Percentiles rank a stretch among this genome's conserved stretches.
phyloP scores from a whole-genome alignment of 2,888 invertebrate species.

The Macrophya annulata region DNA sequence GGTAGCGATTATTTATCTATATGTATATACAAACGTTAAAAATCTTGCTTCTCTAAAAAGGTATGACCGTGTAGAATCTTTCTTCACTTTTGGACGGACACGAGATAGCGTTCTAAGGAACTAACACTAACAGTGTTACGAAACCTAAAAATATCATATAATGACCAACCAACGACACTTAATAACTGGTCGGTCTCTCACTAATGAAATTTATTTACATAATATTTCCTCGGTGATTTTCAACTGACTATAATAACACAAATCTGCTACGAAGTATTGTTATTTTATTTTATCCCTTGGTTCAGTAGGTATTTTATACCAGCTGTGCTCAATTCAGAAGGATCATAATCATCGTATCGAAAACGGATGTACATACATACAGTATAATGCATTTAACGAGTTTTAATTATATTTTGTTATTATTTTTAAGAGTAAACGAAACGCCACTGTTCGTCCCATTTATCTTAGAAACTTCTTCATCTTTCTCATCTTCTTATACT shows the following conservation, averaged over 20 bases:
- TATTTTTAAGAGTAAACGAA: slow-evolving; percentile 24
- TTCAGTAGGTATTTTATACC: slow-evolving; percentile 49
- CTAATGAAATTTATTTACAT: slow-evolving; percentile 55
- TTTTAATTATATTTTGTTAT: slow-evolving; percentile 7
- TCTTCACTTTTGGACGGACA: slow-evolving; percentile 12
- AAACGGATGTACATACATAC: too few species aligned
- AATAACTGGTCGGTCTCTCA: slow-evolving; percentile 28
- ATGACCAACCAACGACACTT: slow-evolving; percentile 53
- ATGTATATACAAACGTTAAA: background rate
- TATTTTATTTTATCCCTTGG: background rate
- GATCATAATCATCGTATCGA: background rate
- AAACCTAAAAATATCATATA: slow-evolving; percentile 47
- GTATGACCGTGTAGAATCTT: slow-evolving; percentile 17
- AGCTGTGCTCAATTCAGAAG: background rate
- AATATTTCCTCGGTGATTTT: background rate
- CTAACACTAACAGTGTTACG: slow-evolving; percentile 16
- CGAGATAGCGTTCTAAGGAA: background rate
- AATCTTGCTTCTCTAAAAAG: slow-evolving; percentile 39
- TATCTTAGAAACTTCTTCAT: slow-evolving; percentile 28
- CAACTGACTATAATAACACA: background rate
- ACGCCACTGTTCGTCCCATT: slow-evolving; percentile 19
- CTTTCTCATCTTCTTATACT: background rate
- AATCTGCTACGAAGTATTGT: slow-evolving; percentile 31
- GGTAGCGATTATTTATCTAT: slow-evolving; percentile 53
- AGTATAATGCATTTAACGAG: slow-evolving; percentile 45